Evolutionary conservation across 2,113 vertebrate genomes (phyloP).

Genomic region (Campylomormyrus tamandua): DNA sequence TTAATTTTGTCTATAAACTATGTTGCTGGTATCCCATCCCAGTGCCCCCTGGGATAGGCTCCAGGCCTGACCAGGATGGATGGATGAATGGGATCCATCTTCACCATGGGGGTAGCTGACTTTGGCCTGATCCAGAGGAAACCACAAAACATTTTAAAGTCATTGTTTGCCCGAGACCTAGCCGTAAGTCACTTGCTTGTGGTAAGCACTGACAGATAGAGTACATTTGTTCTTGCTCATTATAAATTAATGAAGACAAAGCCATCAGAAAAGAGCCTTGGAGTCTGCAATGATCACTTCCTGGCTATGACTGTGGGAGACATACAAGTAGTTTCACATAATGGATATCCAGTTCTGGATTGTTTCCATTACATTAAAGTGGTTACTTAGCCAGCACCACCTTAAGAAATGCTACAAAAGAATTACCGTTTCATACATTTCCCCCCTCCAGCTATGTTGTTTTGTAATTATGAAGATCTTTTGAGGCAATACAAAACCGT

Average conservation of each 20-base stretch:
- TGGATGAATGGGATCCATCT: background rate
- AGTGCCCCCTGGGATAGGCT: background rate
- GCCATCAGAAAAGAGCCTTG: conserved; percentile 3
- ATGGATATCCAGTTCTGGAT: background rate
- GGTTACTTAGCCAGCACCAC: background rate
- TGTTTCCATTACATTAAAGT: background rate
- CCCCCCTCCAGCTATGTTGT: background rate
- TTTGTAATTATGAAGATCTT: conserved; percentile 2
- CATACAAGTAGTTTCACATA: background rate
- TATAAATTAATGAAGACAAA: conserved; percentile 4
- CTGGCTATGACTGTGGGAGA: background rate
- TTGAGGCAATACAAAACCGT: background rate
- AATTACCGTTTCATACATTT: background rate
- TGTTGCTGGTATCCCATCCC: background rate
- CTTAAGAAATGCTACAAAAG: background rate
- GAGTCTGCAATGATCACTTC: background rate
- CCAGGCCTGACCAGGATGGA: background rate
- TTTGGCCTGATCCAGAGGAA: background rate
- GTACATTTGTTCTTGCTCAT: background rate
- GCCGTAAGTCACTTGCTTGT: background rate
- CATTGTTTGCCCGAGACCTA: background rate
- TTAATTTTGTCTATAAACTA: background rate
- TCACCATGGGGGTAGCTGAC: background rate
- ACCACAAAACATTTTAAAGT: background rate
- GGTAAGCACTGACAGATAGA: background rate